phyloP scores from a whole-genome alignment of 2,797 vertebrate genomes.

The Liasis olivaceus region DNA sequence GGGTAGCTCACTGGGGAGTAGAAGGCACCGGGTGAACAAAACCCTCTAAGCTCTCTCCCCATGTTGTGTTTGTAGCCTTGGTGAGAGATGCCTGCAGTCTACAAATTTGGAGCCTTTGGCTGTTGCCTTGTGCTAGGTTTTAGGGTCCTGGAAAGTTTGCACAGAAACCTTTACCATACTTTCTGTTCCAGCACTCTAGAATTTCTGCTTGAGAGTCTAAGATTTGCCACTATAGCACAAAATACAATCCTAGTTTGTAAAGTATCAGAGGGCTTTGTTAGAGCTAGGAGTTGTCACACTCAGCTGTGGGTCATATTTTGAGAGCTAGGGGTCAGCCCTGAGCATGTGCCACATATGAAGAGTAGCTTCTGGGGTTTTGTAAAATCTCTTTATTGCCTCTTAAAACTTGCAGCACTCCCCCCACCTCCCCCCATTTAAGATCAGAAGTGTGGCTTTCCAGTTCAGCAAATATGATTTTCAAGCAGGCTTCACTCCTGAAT shows the following conservation, averaged over 20 bases:
- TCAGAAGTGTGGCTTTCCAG: background rate
- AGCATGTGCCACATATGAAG: background rate
- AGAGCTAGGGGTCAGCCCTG: background rate
- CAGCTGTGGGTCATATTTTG: background rate
- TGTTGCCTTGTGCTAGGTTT: background rate
- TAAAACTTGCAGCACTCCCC: background rate
- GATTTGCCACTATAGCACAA: background rate
- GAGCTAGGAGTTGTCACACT: background rate
- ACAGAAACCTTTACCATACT: background rate
- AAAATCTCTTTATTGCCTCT: background rate
- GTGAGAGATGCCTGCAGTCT: background rate
- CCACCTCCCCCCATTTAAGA: background rate
- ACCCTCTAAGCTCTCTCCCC: background rate
- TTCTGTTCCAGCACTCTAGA: background rate
- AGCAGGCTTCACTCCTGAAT: background rate
- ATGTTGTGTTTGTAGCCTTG: background rate
- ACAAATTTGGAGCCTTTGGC: accelerated
- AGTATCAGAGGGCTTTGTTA: background rate
- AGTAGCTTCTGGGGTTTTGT: background rate
- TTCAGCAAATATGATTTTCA: background rate
- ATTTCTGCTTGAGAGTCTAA: background rate
- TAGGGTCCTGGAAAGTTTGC: background rate
- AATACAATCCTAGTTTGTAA: background rate
- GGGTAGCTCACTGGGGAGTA: slow-evolving; percentile 9
- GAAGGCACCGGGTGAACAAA: background rate